Percentiles rank a stretch among this genome's conserved stretches.
Evolutionary conservation across 2,797 vertebrate genomes (phyloP).

Genomic region (Mus minutoides): DNA sequence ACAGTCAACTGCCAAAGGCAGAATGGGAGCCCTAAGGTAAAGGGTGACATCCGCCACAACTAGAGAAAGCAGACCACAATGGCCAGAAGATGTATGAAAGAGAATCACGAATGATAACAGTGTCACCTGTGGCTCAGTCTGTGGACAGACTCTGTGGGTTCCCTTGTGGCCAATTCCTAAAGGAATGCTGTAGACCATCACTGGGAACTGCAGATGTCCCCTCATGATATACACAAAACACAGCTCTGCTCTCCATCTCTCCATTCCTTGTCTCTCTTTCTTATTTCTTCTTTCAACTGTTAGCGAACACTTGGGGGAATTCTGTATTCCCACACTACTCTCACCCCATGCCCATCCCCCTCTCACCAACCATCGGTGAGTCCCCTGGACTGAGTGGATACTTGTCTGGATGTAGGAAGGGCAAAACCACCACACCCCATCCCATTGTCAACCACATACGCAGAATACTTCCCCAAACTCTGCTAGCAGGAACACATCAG

Average conservation of each 20-base stretch:
- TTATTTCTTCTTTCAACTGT: not conserved
- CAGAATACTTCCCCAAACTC: not conserved
- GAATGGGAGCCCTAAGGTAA: not conserved
- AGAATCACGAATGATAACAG: not conserved
- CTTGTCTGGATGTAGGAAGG: not conserved
- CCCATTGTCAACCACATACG: not conserved
- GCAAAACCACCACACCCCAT: not conserved
- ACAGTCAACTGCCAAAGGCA: not conserved
- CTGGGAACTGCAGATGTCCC: fast-evolving
- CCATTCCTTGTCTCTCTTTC: not conserved
- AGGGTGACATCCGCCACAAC: not conserved
- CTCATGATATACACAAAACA: not conserved
- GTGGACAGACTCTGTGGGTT: not conserved
- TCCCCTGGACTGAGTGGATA: not conserved
- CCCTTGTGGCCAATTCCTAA: not conserved
- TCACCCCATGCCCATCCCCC: not conserved
- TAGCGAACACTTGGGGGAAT: not conserved
- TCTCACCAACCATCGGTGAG: not conserved
- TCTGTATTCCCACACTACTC: not conserved
- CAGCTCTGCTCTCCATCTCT: not conserved
- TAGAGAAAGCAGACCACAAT: not conserved
- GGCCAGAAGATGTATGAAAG: not conserved
- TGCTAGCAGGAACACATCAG: not conserved
- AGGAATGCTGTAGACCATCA: not conserved
- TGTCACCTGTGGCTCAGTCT: not conserved